These are phyloP conservation scores for Chelonoidis abingdonii DNA, from an alignment of 2,113 vertebrate species.

Conservation along the genomic window DNA sequence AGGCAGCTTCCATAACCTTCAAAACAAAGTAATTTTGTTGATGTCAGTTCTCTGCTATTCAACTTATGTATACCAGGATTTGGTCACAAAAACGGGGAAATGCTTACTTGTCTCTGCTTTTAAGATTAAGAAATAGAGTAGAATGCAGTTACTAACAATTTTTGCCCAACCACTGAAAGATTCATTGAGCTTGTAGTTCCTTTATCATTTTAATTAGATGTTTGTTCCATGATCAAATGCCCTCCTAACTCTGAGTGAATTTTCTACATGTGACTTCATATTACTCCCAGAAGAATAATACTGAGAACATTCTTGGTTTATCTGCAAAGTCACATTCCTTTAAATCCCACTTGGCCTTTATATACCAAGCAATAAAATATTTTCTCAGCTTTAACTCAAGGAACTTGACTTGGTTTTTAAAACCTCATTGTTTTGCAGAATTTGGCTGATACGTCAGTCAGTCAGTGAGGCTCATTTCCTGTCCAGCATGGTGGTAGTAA, in stretches of 20 bases:
- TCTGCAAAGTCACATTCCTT: not conserved
- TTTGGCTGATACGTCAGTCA: not conserved
- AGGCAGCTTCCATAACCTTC: not conserved
- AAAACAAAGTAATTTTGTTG: not conserved
- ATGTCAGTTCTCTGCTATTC: not conserved
- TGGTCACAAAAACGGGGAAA: not conserved
- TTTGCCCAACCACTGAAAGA: not conserved
- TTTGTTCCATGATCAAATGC: not conserved
- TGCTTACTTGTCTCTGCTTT: not conserved
- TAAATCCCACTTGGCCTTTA: not conserved
- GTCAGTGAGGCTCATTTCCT: not conserved
- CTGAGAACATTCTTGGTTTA: not conserved
- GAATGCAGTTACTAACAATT: not conserved
- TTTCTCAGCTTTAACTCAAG: not conserved
- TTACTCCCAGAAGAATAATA: not conserved
- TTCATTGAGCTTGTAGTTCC: not conserved
- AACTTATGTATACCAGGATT: not conserved
- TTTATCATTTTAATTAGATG: not conserved
- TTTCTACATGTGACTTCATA: rapidly evolving
- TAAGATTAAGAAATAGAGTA: not conserved
- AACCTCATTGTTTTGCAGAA: rapidly evolving
- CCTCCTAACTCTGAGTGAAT: rapidly evolving
- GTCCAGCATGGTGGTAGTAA: rapidly evolving
- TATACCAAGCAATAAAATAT: rapidly evolving
- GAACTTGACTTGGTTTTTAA: not conserved